Evolutionary conservation across 2,888 invertebrate genomes (phyloP), one percentile per base, ranked within the genome.

Genomic region (Drosophila kanekoi): DNA sequence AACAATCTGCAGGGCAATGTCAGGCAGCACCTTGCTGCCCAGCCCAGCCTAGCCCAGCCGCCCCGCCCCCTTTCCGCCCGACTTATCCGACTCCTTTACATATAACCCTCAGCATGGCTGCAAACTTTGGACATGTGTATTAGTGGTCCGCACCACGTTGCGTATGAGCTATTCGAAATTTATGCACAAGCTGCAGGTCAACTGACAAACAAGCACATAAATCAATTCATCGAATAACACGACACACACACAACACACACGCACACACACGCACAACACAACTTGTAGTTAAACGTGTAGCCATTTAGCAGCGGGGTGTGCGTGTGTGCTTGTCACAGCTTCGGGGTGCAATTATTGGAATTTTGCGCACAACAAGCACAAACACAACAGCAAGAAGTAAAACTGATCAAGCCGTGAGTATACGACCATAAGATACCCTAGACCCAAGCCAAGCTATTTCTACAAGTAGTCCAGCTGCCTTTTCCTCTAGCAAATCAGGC

Each of bases 101-200:
- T 28, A 28, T 28, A 28, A 8, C 28, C 28, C 28, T 6, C 8
- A 28, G 28, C 8, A 8, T 35, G 35, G 35, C 35, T 11, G 35
- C 9, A 66, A 77, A 77, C 54, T 77, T 77, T 69, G 44, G 43
- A 66, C 77, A 73, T 77, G 77, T 73, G 66, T 69, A 73, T 77
- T 69, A 73, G 69, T 68, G 49, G 35, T 35, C 43, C 16, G 37
- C 38, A 23, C 41, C 58, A 57, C 69, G 38, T 14, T 57, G 69
- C 72, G 76, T 77, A 68, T 68, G 62, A 33, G 68, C 38, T 38
- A 79, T 79, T 77, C 44, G 60, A 72, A 83, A 85, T 83, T 82
- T 86, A 82, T 86, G 86, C 83, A 82, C 73, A 86, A 82, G 80
- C 74, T 83, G 78, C 85, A 82, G 82, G 82, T 83, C 78, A 82